Percentiles rank a stretch among this genome's conserved stretches.
These are phyloP conservation scores for Sylvilagus floridanus DNA, from an alignment of 2,797 vertebrate genomes.

Conservation along the genomic window DNA sequence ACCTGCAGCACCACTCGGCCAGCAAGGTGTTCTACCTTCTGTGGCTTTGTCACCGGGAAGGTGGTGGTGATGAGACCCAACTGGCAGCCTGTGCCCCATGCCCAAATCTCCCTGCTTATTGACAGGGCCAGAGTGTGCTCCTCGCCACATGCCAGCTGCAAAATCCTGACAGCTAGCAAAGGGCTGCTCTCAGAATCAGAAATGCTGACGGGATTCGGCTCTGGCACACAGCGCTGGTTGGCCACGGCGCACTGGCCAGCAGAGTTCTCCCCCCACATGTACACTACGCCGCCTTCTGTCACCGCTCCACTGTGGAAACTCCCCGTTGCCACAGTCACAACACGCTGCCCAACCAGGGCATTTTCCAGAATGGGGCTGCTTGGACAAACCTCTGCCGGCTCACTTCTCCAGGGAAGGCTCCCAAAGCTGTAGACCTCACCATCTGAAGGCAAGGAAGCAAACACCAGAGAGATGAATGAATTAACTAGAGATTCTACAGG, in stretches of 20 bases:
- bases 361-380: conserved; percentile 90
- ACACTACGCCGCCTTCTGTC: conserved; percentile 93
- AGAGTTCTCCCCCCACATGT: conserved; percentile 97
- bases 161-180: conserved; percentile 88
- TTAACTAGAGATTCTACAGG: conserved; percentile 14
- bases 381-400: conserved; percentile 78
- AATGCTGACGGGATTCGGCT: conserved; percentile 92
- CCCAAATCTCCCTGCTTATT: conserved; percentile 94
- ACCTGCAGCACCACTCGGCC: conserved; percentile 95
- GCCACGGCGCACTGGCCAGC: conserved; percentile 95
- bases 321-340: conserved; percentile 93
- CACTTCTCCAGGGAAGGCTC: conserved; percentile 92
- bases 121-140: conserved; percentile 95
- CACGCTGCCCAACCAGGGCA: conserved; percentile 91
- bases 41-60: conserved; percentile 94
- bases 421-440: conserved; percentile 97
- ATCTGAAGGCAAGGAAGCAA: conserved; percentile 85
- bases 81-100: conserved; percentile 96
- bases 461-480: background rate
- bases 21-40: conserved; percentile 94
- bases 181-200: conserved; percentile 89
- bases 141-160: conserved; percentile 95
- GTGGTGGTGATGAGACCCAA: conserved; percentile 90
- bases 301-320: conserved; percentile 95
- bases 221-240: conserved; percentile 89